Conservation (phyloP, 2,888 invertebrate genomes). For the Perithous albicinctus region DNA sequence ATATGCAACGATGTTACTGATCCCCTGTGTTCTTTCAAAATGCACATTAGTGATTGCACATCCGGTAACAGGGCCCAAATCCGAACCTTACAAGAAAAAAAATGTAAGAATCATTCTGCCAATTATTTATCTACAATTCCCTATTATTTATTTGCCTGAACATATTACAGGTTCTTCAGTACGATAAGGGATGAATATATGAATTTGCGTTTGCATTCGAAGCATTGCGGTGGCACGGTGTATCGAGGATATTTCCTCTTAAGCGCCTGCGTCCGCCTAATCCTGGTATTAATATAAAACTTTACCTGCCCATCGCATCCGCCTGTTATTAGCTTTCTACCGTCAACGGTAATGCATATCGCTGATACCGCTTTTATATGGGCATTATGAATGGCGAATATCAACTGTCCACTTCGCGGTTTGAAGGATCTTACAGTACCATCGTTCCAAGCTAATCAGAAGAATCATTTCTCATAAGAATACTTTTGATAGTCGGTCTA, state of each 20-base stretch:
- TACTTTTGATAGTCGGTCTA: not conserved
- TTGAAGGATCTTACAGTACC: slow-evolving; percentile 93
- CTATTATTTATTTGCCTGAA: no score
- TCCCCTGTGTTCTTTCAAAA: slow-evolving; percentile 96
- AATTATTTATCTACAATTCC: not conserved
- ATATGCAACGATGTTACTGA: slow-evolving; percentile 93
- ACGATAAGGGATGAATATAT: no score
- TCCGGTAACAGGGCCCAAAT: slow-evolving; percentile 91
- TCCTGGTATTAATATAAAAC: not conserved
- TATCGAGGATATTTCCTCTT: no score
- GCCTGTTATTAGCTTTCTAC: slow-evolving; percentile 92
- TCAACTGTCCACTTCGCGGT: slow-evolving; percentile 91
- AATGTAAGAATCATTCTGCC: not conserved
- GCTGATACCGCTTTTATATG: slow-evolving; percentile 96
- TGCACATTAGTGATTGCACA: slow-evolving; percentile 89
- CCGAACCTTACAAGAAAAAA: slow-evolving; percentile 87
- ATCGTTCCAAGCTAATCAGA: slow-evolving; percentile 90
- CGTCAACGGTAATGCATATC: slow-evolving; percentile 90
- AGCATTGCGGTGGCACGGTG: no score
- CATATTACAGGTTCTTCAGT: no score
- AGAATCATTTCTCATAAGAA: not conserved
- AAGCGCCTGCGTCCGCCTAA: no score
- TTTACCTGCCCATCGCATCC: slow-evolving; percentile 95
- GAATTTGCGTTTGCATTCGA: no score
- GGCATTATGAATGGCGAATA: slow-evolving; percentile 94